A percentile compares a stretch with the other conserved stretches of the same genome.
Conservation (phyloP, 2,113 vertebrate genomes). For the Polypterus bichir region DNA sequence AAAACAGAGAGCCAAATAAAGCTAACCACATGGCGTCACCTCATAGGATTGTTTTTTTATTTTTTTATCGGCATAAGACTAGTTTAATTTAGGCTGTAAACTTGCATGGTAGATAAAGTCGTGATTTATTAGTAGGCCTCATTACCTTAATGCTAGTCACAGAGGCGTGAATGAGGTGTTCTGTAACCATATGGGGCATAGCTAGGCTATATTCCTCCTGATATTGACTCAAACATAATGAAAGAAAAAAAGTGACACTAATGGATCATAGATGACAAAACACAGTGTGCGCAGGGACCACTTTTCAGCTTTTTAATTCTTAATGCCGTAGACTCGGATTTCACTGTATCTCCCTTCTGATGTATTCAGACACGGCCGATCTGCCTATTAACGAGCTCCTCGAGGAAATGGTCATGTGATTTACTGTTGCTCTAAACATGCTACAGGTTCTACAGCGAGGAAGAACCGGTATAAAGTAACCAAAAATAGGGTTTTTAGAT, state of each 20-base stretch:
- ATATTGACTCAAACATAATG: constrained; percentile 43
- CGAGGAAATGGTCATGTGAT: constrained; percentile 59
- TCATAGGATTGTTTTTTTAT: too few species aligned
- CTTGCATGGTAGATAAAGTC: too few species aligned
- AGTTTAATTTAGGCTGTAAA: too few species aligned
- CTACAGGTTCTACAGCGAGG: constrained; percentile 43
- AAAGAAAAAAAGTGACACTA: constrained; percentile 54
- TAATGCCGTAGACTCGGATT: constrained; percentile 52
- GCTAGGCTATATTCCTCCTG: constrained; percentile 48
- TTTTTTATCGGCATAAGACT: too few species aligned
- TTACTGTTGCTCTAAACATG: constrained; percentile 42
- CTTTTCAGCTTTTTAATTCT: constrained; percentile 55
- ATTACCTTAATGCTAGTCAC: too few species aligned
- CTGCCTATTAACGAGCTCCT: constrained; percentile 47
- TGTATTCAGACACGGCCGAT: constrained; percentile 27
- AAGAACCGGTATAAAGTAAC: constrained; percentile 43
- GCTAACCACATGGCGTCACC: too few species aligned
- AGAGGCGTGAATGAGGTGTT: constrained; percentile 55
- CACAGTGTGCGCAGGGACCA: constrained; percentile 50
- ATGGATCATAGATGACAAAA: constrained; percentile 63
- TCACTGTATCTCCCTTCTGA: constrained; percentile 43
- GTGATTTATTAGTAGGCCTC: too few species aligned
- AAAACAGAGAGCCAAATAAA: too few species aligned
- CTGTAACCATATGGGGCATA: constrained; percentile 56
- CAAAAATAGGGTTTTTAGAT: constrained; percentile 31